Percentiles rank a stretch among this genome's conserved stretches.
Conservation (phyloP, 2,797 vertebrate genomes). For the Tarsius wallacei region DNA sequence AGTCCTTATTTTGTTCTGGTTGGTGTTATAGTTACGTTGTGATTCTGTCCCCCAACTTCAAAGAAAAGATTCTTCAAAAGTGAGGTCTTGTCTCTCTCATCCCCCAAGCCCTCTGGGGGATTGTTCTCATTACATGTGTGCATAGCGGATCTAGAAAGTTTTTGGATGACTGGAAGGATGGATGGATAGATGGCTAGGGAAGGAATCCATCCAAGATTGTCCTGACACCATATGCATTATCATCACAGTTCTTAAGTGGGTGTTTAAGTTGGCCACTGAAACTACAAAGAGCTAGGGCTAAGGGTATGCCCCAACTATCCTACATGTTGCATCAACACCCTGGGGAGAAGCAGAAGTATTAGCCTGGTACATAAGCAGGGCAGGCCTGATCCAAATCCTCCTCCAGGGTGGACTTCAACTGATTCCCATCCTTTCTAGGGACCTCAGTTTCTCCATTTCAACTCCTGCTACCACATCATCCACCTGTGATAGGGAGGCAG, state of each 20-base stretch:
- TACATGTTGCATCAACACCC: no score
- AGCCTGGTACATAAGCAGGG: background rate
- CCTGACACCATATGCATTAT: background rate
- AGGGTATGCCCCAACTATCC: no score
- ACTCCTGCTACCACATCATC: background rate
- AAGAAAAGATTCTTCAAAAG: background rate
- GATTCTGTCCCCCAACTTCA: background rate
- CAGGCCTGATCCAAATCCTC: background rate
- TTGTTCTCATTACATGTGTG: background rate
- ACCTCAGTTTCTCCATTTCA: background rate
- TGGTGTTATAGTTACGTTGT: background rate
- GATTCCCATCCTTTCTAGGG: fast-evolving
- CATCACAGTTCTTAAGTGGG: background rate
- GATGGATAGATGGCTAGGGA: background rate
- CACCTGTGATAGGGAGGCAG: background rate
- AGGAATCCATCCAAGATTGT: background rate
- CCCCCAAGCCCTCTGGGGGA: background rate
- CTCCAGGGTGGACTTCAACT: fast-evolving
- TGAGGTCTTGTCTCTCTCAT: background rate
- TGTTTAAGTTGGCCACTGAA: background rate
- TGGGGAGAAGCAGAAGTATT: background rate
- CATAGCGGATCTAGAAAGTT: background rate
- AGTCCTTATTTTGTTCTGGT: background rate
- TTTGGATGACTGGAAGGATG: background rate
- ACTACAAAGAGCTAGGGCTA: background rate